Conservation (phyloP, 2,888 invertebrate genomes). For the Sussaba pulchella region DNA sequence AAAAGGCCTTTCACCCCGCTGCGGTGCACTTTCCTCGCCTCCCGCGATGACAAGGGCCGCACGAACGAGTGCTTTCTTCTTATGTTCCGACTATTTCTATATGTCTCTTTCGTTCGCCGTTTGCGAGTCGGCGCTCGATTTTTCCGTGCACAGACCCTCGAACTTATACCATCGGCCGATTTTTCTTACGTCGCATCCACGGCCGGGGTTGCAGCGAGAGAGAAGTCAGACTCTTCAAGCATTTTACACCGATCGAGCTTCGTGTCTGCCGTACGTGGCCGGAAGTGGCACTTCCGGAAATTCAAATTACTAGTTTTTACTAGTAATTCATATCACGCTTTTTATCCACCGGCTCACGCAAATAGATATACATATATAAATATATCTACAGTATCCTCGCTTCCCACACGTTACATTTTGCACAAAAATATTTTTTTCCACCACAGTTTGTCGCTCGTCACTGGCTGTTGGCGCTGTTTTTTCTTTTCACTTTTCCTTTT, state of each 20-base stretch:
- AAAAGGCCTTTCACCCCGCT: slow-evolving; percentile 60
- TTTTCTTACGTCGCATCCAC: neutral
- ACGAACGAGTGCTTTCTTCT: neutral
- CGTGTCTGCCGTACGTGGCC: neutral
- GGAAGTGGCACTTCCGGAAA: slow-evolving; percentile 28
- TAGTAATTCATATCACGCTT: too few species aligned
- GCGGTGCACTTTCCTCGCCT: neutral
- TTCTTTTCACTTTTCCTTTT: slow-evolving; percentile 43
- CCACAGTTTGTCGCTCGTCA: slow-evolving; percentile 57
- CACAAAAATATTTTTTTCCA: slow-evolving; percentile 13
- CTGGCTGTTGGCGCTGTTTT: slow-evolving; percentile 60
- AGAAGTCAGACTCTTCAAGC: slow-evolving; percentile 5
- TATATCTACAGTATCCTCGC: slow-evolving; percentile 8
- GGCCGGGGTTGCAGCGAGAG: neutral
- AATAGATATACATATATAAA: neutral
- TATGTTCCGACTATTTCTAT: neutral
- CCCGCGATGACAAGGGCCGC: neutral
- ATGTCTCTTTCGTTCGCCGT: neutral
- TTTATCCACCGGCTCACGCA: neutral
- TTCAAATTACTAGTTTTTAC: slow-evolving; percentile 49
- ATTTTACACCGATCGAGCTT: slow-evolving; percentile 44
- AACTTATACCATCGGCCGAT: slow-evolving; percentile 35
- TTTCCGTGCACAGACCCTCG: slow-evolving; percentile 36
- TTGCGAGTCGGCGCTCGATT: neutral
- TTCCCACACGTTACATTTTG: slow-evolving; percentile 28